These are phyloP conservation scores for Oscheius sp. DNA, from an alignment of 2,888 invertebrate species.

Conservation along the genomic window DNA sequence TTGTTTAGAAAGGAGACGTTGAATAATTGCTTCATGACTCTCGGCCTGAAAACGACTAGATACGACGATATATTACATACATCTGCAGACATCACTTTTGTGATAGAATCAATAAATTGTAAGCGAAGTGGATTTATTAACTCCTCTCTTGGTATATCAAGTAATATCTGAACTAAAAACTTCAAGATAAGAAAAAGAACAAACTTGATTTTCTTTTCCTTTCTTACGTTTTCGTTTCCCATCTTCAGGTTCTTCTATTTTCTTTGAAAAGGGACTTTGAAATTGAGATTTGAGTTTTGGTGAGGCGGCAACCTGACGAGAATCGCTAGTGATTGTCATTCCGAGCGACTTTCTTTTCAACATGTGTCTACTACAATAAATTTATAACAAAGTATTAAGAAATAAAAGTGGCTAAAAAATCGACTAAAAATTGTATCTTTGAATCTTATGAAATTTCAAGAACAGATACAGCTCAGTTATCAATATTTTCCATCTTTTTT, in stretches of 20 bases:
- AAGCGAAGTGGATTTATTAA: slow-evolving; percentile 37
- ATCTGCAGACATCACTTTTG: slow-evolving; percentile 34
- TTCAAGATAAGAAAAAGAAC: not conserved
- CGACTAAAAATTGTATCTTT: not conserved
- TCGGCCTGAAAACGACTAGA: slow-evolving; percentile 13
- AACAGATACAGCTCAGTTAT: no score
- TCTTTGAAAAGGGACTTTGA: slow-evolving; percentile 36
- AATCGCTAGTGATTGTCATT: not conserved
- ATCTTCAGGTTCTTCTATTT: slow-evolving; percentile 22
- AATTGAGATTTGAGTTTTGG: slow-evolving; percentile 26
- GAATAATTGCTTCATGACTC: slow-evolving; percentile 61
- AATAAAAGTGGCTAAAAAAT: not conserved
- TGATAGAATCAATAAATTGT: slow-evolving; percentile 34
- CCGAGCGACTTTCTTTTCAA: slow-evolving; percentile 21
- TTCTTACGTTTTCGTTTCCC: slow-evolving; percentile 27
- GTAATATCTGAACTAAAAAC: not conserved
- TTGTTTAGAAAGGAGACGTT: slow-evolving; percentile 57
- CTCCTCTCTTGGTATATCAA: slow-evolving; percentile 28
- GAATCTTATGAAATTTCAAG: no score
- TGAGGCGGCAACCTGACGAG: not conserved
- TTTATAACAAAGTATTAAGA: not conserved
- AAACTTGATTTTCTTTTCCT: slow-evolving; percentile 19
- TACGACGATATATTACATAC: slow-evolving; percentile 14
- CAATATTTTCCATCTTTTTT: not conserved
- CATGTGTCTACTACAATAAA: slow-evolving; percentile 8